Conservation (phyloP, 2,888 invertebrate genomes). For the Alsophila aescularia region DNA sequence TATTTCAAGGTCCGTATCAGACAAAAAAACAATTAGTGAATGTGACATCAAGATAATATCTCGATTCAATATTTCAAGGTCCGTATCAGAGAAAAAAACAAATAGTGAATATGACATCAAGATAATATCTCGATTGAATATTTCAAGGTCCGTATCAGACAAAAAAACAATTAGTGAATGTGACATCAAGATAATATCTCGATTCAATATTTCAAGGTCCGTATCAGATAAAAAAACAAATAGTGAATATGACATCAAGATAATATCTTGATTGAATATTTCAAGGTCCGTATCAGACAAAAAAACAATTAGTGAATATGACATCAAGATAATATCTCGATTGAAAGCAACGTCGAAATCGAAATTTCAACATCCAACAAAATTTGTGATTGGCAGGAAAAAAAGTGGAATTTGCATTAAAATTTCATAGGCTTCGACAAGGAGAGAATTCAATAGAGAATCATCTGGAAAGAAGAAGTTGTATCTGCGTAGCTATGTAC, state of each 20-base stretch:
- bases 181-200: no score
- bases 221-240: constrained; percentile 15
- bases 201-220: not conserved
- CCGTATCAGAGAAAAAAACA: no score
- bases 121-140: no score
- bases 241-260: constrained; percentile 30
- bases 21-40: no score
- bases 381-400: constrained; percentile 29
- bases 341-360: constrained; percentile 36
- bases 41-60: no score
- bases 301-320: constrained; percentile 29
- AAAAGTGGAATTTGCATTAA: constrained; percentile 39
- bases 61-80: no score
- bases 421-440: constrained; percentile 39
- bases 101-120: no score
- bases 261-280: constrained; percentile 12
- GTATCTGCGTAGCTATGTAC: constrained; percentile 32
- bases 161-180: no score
- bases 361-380: constrained; percentile 38
- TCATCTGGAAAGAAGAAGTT: constrained; percentile 33
- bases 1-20: no score
- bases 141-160: no score
- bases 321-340: constrained; percentile 29
- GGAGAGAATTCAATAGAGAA: constrained; percentile 32
- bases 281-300: not conserved